Percentiles rank a stretch among this genome's conserved stretches.
Evolutionary conservation across 2,113 vertebrate genomes (phyloP).

Genomic region (Nicator chloris): DNA sequence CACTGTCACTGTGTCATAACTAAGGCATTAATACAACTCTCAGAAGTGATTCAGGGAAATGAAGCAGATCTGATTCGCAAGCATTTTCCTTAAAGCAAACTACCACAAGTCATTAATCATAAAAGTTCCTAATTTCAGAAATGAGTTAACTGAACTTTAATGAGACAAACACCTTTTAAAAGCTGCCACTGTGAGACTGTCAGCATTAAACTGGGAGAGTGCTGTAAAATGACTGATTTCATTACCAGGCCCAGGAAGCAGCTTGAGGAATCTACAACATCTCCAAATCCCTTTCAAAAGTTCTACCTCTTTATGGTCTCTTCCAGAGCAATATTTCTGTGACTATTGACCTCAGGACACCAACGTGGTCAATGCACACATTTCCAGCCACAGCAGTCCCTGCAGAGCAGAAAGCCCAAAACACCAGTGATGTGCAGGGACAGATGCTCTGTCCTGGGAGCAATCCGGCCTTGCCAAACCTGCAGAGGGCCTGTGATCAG

Average conservation of each 20-base stretch:
- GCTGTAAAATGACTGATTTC: neutral
- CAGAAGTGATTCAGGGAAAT: neutral
- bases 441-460: neutral
- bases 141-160: constrained; percentile 31
- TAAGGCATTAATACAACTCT: constrained; percentile 1
- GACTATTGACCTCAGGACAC: neutral
- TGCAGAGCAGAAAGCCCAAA: neutral
- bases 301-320: neutral
- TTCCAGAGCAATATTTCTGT: neutral
- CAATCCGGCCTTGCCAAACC: neutral
- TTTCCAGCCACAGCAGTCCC: neutral
- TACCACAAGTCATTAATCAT: constrained; percentile 25
- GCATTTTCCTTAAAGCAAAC: neutral
- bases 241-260: neutral
- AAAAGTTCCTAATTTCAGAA: constrained; percentile 35
- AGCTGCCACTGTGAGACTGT: neutral
- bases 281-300: neutral
- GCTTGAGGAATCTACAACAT: neutral
- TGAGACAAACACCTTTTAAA: constrained; percentile 27
- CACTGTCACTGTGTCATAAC: neutral
- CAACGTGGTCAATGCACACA: neutral
- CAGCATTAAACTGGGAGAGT: neutral
- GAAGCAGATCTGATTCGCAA: neutral
- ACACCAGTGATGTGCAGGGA: neutral
- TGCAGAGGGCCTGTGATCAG: neutral